Evolutionary conservation across 2,797 vertebrate genomes (phyloP).

Genomic region (Propithecus perrieri): DNA sequence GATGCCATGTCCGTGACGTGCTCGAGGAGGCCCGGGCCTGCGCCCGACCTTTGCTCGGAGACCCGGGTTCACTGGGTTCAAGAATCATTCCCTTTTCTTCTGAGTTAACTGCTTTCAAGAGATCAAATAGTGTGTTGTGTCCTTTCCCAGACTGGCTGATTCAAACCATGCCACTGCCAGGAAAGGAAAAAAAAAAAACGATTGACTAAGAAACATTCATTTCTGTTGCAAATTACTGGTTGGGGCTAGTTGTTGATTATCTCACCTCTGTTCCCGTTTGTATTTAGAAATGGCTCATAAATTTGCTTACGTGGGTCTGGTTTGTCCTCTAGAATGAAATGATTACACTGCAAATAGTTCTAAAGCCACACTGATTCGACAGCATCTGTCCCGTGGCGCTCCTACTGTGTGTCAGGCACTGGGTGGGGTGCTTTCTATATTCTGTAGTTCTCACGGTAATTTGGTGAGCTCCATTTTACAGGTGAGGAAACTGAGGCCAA

Average conservation of each 20-base stretch:
- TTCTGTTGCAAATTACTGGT: constrained; percentile 56
- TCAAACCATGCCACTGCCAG: neutral
- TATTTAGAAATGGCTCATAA: constrained; percentile 67
- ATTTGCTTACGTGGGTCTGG: constrained; percentile 60
- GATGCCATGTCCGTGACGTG: neutral
- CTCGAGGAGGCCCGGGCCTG: neutral
- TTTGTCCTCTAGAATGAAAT: neutral
- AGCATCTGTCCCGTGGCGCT: neutral
- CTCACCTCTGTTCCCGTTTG: constrained; percentile 51
- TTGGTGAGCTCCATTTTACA: neutral
- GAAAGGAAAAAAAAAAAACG: neutral
- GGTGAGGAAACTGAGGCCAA: neutral
- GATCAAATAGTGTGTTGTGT: neutral
- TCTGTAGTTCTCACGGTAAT: neutral
- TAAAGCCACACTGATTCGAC: rapidly evolving
- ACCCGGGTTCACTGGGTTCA: constrained; percentile 27
- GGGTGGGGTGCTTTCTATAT: neutral
- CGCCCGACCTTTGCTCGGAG: neutral
- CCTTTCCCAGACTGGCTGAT: constrained; percentile 49
- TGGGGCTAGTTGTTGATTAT: constrained; percentile 65
- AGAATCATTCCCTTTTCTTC: neutral
- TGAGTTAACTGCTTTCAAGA: neutral
- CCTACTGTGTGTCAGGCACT: rapidly evolving
- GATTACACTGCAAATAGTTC: neutral
- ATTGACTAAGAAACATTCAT: constrained; percentile 17